Base-by-base conservation (phyloP, 2,888 invertebrate genomes). In the Dynastes tityus region DNA sequence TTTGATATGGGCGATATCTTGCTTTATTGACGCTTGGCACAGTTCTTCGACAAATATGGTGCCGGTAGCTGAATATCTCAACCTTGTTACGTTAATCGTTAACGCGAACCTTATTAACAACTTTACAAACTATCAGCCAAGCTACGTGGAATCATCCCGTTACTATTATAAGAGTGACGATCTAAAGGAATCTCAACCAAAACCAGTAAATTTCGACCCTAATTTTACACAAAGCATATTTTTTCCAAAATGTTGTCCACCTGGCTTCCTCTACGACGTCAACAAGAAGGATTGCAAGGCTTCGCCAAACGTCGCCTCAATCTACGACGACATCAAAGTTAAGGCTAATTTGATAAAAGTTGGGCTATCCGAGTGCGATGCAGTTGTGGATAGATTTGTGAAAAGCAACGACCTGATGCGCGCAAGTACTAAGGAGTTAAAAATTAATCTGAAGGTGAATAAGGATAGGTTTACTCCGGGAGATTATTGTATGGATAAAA, bases 231-330 rank as follows among this genome's bases (percentile, higher is more conserved):
- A 2, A 11, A 45, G 4, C 13, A 63, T 2, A 0, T 45, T 74
- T 8, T 74, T 74, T n/a, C 73, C 61, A 1, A 74, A 74, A 74
- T 74, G 73, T 13, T 74, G 73, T 61, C 61, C 73, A 4, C 61
- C 73, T 2, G 61, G 45, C 22, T 74, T 45, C 13, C 6, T 49
- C 13, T 74, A 74, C 45, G 63, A 74, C 13, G 32, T 58, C 8
- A 22, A 16, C 6, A 74, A 74, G 6, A 74, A 58, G 22, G 37
- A 40, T 40, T 74, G 73, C n/a, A 45, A 11, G 9, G 27, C 40
- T 22, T 45, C 61, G 1, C 22, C 37, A 2, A 4, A 27, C n/a
- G n/a, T 40, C 8, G 0, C 73, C 11, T n/a, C 73, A 22, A 74
- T 74, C 45, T 74, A 61, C 22, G 61, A 74, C n/a, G 61, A 74